Base-by-base conservation (phyloP, 2,797 vertebrate genomes). In the Nannoperca obscura region DNA sequence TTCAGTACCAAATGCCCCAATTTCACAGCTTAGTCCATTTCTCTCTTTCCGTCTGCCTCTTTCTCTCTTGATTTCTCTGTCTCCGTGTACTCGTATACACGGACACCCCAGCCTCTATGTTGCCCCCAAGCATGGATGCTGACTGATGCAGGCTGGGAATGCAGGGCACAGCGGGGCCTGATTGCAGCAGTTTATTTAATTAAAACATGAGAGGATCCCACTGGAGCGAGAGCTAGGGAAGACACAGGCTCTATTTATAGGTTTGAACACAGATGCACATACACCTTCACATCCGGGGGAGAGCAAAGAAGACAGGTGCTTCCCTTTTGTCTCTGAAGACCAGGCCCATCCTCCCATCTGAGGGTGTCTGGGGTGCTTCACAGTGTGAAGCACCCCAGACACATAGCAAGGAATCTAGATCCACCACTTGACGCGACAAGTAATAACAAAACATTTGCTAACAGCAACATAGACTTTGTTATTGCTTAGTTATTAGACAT, bases 111-210 rank as follows among this genome's bases (percentile, higher is more conserved):
- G 74, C 81, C 60, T 85, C 68, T 42, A 47, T 81, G 74, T 80
- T 80, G 86, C 74, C 87, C 88, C 64, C 40, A 69, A 92, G 90
- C 86, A 59, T 72, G 83, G 87, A 86, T 86, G 84, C 88, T 85
- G 89, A 85, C 84, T 83, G 87, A 93, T 79, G 91, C 86, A 76
- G 82, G 77, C 86, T 71, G 83, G 76, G 81, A 88, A 93, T 88
- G 80, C 83, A 80, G 86, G 86, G 83, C 93, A 90, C 93, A 94
- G 93, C 93, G 94, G 93, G 88, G 91, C 88, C 73, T 76, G 81
- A 91, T 93, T 79, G 87, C 89, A 85, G 86, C 76, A 88, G 90
- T 93, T 93, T 93, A 93, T 94, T 95, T 94, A 93, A 94, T 95
- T 95, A 94, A 94, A 94, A 92, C 89, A 91, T 85, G 86, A 91